Percentiles rank a stretch among this genome's conserved stretches.
These are phyloP conservation scores for Lobophora halterata DNA, from an alignment of 2,888 invertebrate species.

Conservation along the genomic window DNA sequence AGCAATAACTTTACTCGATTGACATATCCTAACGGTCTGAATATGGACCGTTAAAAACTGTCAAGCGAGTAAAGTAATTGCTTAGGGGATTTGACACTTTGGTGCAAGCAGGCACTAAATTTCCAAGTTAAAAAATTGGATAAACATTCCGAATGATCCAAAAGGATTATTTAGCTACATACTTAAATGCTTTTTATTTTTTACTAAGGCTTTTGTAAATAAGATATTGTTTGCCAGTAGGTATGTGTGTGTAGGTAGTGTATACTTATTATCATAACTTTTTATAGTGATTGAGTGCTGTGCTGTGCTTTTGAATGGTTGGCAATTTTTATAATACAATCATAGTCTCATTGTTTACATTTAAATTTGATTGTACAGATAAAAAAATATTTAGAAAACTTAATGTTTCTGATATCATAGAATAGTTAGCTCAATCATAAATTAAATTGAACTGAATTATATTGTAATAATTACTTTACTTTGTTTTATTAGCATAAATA, in stretches of 20 bases:
- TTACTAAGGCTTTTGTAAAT: conserved; percentile 21
- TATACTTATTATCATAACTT: too few relatives aligned
- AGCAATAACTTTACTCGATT: too few relatives aligned
- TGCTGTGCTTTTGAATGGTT: conserved; percentile 54
- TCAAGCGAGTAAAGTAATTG: too few relatives aligned
- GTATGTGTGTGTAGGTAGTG: conserved; percentile 36
- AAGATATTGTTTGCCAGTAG: conserved; percentile 39
- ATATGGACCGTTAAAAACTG: too few relatives aligned
- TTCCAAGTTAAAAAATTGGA: conserved; percentile 38
- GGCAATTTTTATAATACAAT: conserved; percentile 39
- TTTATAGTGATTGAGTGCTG: conserved; percentile 63
- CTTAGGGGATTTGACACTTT: conserved; percentile 14
- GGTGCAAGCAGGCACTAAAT: conserved; percentile 38
- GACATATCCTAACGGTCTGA: too few relatives aligned
- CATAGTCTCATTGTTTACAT: conserved; percentile 31
- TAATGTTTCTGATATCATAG: conserved; percentile 9
- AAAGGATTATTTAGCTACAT: conserved; percentile 28
- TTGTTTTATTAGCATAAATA: conserved; percentile 24
- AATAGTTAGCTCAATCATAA: conserved; percentile 32
- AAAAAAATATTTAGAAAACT: conserved; percentile 23
- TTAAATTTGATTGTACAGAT: conserved; percentile 26
- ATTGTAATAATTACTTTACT: conserved; percentile 5
- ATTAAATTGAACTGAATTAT: conserved; percentile 29
- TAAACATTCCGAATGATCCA: conserved; percentile 47
- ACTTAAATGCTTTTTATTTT: conserved; percentile 22